A percentile compares a stretch with the other conserved stretches of the same genome.
Evolutionary conservation across 2,888 invertebrate species (phyloP).

Genomic region (Odontocolon sp.): DNA sequence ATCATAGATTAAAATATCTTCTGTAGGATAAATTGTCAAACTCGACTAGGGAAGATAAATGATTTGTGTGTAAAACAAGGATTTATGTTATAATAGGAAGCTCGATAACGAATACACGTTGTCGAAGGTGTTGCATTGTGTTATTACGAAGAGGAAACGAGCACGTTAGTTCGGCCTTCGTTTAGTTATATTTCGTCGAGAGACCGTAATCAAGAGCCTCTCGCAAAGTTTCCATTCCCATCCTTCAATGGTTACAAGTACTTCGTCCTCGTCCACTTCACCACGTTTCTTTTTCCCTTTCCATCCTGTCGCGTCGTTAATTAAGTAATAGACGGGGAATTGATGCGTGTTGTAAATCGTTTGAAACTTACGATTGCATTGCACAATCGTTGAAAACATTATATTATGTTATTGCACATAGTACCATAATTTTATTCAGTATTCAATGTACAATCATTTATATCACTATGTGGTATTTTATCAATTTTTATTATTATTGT

Average conservation of each 20-base stretch:
- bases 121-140: too few relatives aligned
- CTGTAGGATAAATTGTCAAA: too few relatives aligned
- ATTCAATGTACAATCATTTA: not conserved
- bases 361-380: not conserved
- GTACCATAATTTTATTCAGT: conserved; percentile 6
- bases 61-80: too few relatives aligned
- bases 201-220: conserved; percentile 16
- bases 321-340: conserved; percentile 2
- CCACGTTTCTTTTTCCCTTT: not conserved
- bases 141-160: too few relatives aligned
- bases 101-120: too few relatives aligned
- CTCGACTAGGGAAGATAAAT: too few relatives aligned
- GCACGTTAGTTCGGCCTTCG: conserved; percentile 53
- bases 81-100: too few relatives aligned
- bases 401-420: conserved; percentile 31
- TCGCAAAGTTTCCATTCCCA: conserved; percentile 32
- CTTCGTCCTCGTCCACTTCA: conserved; percentile 43
- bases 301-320: conserved; percentile 3
- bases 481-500: not conserved
- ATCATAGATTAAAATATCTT: too few relatives aligned
- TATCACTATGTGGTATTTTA: conserved; percentile 17
- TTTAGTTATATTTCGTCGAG: conserved; percentile 4
- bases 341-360: conserved; percentile 1
- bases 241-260: conserved; percentile 28
- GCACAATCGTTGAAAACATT: not conserved